Evolutionary conservation across 2,113 vertebrate genomes (phyloP), one percentile per base, ranked within the genome.

Genomic region (Camelus dromedarius): DNA sequence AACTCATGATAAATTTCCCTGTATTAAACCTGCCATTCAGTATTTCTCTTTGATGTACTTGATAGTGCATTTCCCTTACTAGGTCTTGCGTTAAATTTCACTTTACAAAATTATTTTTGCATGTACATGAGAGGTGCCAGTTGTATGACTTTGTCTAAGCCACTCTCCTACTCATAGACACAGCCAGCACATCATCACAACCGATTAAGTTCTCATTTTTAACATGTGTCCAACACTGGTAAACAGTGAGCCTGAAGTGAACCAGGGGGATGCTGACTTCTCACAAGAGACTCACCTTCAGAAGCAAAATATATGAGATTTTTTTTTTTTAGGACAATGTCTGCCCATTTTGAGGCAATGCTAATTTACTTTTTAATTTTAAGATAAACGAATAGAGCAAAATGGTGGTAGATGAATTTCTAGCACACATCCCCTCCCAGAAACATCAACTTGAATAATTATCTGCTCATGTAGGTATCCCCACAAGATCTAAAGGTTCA

Each of bases 121-220:
- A 62, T 54, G 22, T 58, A 3, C 58, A 79, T 89, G 30, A 89
- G 42, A 50, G 7, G 62, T 60, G 18, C 16, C 60, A 85, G 32
- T 72, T 64, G 19, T 72, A 38, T 80, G 14, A 60, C 42, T 89
- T 95, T 85, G 22, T 94, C 6, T 30, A 60, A 56, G 50, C 19
- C 16, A 82, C 19, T 76, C 4, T 76, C 56, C 16, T 95, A 54
- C 52, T 76, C 28, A 35, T 14, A 86, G 79, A 84, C 88, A 92
- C 50, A 96, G 92, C 42, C 54, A 66, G 73, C 69, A 0, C 30
- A 56, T 96, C 96, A 97, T 95, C 84, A 95, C 62, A 95, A 86
- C 64, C 52, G 87, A 94, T 87, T 95, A 92, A 76, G 18, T 28
- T 75, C 48, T 95, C 56, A 64, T 95, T 92, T 96, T 96, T 89